Evolutionary conservation across 2,888 invertebrate genomes (phyloP).

Genomic region (Epistrophe grossulariae): DNA sequence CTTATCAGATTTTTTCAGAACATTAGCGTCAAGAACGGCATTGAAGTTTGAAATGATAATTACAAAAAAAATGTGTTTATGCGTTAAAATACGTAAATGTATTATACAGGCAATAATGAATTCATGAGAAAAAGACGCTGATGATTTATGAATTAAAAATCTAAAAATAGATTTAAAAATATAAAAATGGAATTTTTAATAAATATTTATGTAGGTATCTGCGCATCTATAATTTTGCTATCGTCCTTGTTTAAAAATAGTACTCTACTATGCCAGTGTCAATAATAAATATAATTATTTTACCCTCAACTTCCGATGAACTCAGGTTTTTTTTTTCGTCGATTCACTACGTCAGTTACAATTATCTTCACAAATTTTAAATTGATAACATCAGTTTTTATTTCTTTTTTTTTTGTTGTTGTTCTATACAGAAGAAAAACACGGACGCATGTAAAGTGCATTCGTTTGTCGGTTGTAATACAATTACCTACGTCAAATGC

Average conservation of each 20-base stretch:
- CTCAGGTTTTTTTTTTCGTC: not conserved
- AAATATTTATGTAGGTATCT: not conserved
- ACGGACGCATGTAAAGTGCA: constrained; percentile 34
- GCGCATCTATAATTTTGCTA: constrained; percentile 4
- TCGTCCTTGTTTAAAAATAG: constrained; percentile 37
- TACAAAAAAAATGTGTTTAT: not conserved
- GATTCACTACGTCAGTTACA: constrained; percentile 27
- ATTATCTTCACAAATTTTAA: constrained; percentile 27
- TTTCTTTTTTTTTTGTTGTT: not conserved
- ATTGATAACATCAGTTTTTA: constrained; percentile 22
- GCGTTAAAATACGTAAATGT: not conserved
- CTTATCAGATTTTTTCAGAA: constrained; percentile 11
- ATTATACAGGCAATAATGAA: not conserved
- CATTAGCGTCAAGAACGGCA: not conserved
- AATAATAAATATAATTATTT: not conserved
- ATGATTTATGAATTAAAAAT: not conserved
- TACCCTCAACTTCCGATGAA: not conserved
- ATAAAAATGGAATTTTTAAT: not conserved
- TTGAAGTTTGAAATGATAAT: not conserved
- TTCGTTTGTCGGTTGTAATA: constrained; percentile 28
- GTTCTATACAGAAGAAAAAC: not conserved
- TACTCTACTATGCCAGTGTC: not conserved
- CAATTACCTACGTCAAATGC: constrained; percentile 53
- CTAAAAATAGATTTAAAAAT: constrained; percentile 6
- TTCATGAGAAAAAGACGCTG: not conserved